A percentile compares a stretch with the other conserved stretches of the same genome.
Conservation (phyloP, 2,797 vertebrate genomes). For the Myotis pilosus region DNA sequence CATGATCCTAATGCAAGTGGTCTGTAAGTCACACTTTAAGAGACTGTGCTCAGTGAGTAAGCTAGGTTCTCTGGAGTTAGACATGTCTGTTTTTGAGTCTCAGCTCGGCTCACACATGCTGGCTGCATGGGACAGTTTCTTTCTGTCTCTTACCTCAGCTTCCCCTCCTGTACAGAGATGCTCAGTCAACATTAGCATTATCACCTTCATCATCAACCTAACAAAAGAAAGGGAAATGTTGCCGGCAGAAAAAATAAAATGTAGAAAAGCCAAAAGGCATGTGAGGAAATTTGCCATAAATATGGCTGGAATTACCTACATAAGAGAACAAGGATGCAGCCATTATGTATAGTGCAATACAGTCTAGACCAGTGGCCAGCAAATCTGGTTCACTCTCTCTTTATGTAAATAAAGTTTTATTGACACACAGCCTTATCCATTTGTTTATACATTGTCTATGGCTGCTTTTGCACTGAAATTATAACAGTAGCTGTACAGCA, state of each 20-base stretch:
- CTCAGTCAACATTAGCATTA: neutral
- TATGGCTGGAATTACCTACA: neutral
- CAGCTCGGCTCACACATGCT: neutral
- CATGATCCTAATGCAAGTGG: neutral
- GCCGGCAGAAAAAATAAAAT: neutral
- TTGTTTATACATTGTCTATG: neutral
- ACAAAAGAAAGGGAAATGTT: neutral
- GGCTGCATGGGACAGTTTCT: neutral
- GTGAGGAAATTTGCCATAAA: neutral
- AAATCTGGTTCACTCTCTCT: neutral
- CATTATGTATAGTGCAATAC: too few species aligned
- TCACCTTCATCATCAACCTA: neutral
- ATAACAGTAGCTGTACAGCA: neutral
- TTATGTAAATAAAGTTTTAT: slow-evolving; percentile 34
- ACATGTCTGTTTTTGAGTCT: neutral
- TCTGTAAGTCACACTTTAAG: neutral
- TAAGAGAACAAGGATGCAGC: neutral
- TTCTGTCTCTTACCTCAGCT: neutral
- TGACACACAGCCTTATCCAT: neutral
- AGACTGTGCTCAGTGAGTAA: neutral
- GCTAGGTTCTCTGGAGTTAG: neutral
- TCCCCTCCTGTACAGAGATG: neutral
- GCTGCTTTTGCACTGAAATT: neutral
- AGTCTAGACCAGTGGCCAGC: neutral
- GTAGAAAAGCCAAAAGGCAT: neutral